Evolutionary conservation across 2,888 invertebrate species (phyloP).

Genomic region (Aquatica leii): DNA sequence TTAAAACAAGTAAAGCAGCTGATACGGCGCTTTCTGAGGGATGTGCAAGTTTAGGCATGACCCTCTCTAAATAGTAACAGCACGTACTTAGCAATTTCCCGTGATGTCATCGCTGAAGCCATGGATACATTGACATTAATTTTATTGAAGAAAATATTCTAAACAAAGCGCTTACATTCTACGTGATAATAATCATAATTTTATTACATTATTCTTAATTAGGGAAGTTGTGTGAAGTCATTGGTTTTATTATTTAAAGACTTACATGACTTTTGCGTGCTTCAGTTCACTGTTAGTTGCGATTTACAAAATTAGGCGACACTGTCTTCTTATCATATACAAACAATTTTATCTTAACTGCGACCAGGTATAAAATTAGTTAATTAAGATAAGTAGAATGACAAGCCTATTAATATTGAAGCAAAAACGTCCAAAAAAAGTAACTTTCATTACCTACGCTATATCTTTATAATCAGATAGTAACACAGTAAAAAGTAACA

Average conservation of each 20-base stretch:
- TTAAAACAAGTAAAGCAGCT: no score
- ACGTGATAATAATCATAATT: slow-evolving; percentile 21
- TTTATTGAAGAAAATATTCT: slow-evolving; percentile 18
- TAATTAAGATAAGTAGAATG: no score
- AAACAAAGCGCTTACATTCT: slow-evolving; percentile 8
- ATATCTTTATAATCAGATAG: background rate
- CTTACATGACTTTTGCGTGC: no score
- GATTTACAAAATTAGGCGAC: no score
- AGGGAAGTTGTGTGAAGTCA: slow-evolving; percentile 6
- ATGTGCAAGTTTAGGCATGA: slow-evolving; percentile 33
- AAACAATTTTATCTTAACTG: no score
- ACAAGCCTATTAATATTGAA: no score
- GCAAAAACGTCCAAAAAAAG: no score
- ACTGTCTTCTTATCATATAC: no score
- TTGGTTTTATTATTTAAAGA: background rate
- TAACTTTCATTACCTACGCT: no score
- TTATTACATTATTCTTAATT: slow-evolving; percentile 16
- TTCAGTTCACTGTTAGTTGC: no score
- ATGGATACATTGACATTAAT: slow-evolving; percentile 19
- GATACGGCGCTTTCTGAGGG: background rate
- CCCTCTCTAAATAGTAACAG: slow-evolving; percentile 26
- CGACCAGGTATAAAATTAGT: no score
- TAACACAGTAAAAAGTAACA: background rate
- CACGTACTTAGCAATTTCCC: slow-evolving; percentile 37
- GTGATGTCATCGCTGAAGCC: slow-evolving; percentile 37